These are phyloP conservation scores for Torymus aiolomorphi DNA, from an alignment of 2,888 invertebrate genomes.

Conservation along the genomic window DNA sequence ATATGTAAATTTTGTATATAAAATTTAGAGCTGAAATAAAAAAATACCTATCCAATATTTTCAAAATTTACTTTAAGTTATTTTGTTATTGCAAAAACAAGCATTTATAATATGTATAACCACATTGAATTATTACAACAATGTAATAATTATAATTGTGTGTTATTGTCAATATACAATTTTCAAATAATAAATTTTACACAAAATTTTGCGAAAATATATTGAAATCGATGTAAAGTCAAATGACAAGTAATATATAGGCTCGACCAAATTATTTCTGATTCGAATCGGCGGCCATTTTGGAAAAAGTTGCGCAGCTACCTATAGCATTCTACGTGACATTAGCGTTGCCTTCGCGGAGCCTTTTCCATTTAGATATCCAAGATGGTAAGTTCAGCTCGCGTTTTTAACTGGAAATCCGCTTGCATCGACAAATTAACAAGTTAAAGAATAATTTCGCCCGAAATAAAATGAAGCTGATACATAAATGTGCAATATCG, in stretches of 20 bases:
- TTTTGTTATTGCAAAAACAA: too few relatives aligned
- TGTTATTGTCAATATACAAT: too few relatives aligned
- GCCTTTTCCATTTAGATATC: slow-evolving; percentile 68
- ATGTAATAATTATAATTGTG: too few relatives aligned
- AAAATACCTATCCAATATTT: too few relatives aligned
- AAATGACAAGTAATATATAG: not conserved
- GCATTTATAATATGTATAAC: too few relatives aligned
- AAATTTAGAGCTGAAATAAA: too few relatives aligned
- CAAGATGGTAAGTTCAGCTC: slow-evolving; percentile 71
- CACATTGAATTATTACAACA: too few relatives aligned
- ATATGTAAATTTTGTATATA: too few relatives aligned
- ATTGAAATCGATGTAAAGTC: too few relatives aligned
- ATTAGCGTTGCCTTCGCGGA: slow-evolving; percentile 49
- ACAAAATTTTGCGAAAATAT: too few relatives aligned
- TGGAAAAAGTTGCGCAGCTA: slow-evolving; percentile 42
- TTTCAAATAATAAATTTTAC: too few relatives aligned
- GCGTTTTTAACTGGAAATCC: slow-evolving; percentile 65
- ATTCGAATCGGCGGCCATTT: slow-evolving; percentile 49
- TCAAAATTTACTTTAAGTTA: too few relatives aligned
- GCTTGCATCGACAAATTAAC: slow-evolving; percentile 62
- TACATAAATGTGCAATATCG: slow-evolving; percentile 58
- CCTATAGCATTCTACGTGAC: slow-evolving; percentile 16
- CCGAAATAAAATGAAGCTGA: slow-evolving; percentile 58
- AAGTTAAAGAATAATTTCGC: not conserved
- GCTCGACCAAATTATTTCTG: not conserved